Conservation (phyloP, 2,113 vertebrate genomes). For the Haemorhous mexicanus region DNA sequence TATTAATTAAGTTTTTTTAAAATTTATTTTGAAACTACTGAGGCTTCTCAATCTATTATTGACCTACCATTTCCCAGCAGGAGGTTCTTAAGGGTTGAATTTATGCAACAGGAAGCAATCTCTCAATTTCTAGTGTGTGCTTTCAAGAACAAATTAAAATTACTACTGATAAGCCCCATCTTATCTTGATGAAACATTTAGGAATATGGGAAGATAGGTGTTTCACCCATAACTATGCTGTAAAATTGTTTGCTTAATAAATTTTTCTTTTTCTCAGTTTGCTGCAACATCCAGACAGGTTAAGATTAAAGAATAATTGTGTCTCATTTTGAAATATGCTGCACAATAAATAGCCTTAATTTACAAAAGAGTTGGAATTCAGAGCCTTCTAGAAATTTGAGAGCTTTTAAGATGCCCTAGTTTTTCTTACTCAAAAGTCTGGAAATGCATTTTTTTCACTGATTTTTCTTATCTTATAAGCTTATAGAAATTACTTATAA, state of each 20-base stretch:
- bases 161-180: background rate
- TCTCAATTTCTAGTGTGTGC: background rate
- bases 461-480: background rate
- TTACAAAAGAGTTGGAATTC: background rate
- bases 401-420: background rate
- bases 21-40: background rate
- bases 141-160: background rate
- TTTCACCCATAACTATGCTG: background rate
- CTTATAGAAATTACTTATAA: background rate
- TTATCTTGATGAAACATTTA: background rate
- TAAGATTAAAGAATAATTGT: background rate
- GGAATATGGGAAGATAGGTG: background rate
- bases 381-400: background rate
- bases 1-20: background rate
- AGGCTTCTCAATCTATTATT: background rate
- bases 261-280: background rate
- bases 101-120: background rate
- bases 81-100: background rate
- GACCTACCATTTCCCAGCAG: background rate
- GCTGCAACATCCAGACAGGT: background rate
- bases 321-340: background rate
- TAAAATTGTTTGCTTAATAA: background rate
- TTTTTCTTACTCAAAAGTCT: background rate
- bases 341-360: background rate
- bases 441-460: background rate